Base-by-base conservation (phyloP, 2,888 invertebrate species). In the Nemapogon koenigi region DNA sequence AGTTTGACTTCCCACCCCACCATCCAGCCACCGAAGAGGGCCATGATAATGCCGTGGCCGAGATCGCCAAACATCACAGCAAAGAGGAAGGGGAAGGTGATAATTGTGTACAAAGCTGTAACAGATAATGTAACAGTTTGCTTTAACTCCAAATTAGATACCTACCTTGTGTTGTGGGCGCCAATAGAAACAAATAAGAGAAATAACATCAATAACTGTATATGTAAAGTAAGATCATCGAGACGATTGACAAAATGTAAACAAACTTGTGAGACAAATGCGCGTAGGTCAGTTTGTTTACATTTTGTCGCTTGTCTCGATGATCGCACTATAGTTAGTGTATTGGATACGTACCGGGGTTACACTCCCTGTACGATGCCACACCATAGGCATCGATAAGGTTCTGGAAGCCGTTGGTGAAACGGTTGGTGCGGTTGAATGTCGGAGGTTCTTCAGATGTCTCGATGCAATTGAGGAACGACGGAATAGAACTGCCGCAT, bases 11-110 rank as follows among this genome's bases (percentile, higher is more conserved):
- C 97, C 44, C 82, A 84, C 27, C 88, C 45, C 15, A 93, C 86
- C 88, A 97, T 87, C 83, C 85, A 94, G 0, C 80, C 68, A 1
- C 88, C 94, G 59, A 94, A 92, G 11, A 88, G 46, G 3, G 89
- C 76, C 86, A 97, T 85, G 46, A 97, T 86, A 10, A 88, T 27
- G 2, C 94, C 97, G 68, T 97, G 97, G 8, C 97, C 97, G 55
- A 88, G 78, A 63, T 97, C 97, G 14, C 97, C 97, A 67, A 97
- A 97, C 97, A 97, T 97, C 52, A 97, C 87, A 32, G 91, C 94
- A 72, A 97, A 97, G 28, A 97, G 70, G 81, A 97, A 97, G 6
- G 97, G 97, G 78, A 97, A 97, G 0, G 94, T 93, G 46, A 97
- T 90, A 55, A 91, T 86, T 14, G 92, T 90, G 71, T 90, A 94